Base-by-base conservation (phyloP, 2,113 vertebrate genomes). In the Lepus timidus region DNA sequence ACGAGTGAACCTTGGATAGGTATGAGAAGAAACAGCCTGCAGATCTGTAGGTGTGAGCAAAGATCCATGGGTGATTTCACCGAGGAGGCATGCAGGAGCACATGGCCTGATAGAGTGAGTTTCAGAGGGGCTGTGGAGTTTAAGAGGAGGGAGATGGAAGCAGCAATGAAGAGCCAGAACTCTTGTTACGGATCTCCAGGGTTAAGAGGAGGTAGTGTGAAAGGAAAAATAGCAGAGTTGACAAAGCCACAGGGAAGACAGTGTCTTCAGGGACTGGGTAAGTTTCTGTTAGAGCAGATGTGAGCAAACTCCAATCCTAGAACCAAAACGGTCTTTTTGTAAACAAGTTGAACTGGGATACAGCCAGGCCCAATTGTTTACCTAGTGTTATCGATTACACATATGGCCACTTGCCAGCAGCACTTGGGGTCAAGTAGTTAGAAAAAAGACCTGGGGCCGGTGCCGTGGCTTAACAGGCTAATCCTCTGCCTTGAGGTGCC, bases 1-100 rank as follows among this genome's bases (percentile, higher is more conserved):
- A 0, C 3, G 0, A 0, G 0, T 8, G 17, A 20, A 52, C 2
- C 13, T 20, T 7, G n/a, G 52, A 11, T 31, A 12, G 36, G 11
- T 7, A 1, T 64, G 65, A 80, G 61, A 8, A 22, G 83, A 25
- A 73, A 9, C n/a, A 44, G 49, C n/a, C 64, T 29, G 75, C 39
- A 67, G 23, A 17, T 36, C 39, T 68, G 2, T 49, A 16, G n/a
- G 23, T 39, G 44, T 36, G 22, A 29, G 1, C 44, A 80, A 51
- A 58, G 3, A 65, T 78, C 70, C 25, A 2, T 17, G 31, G 80
- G 14, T 64, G 58, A 62, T 51, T 49, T 79, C 23, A n/a, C 49
- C 85, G 29, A 62, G 22, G 73, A 51, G 11, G 39, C 49, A 20
- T 64, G 33, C 20, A 51, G 6, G 78, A 1, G 31, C 51, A 33